Percentiles rank a stretch among this genome's conserved stretches.
Conservation (phyloP, 2,888 invertebrate genomes). For the Leptinotarsa haldemani region DNA sequence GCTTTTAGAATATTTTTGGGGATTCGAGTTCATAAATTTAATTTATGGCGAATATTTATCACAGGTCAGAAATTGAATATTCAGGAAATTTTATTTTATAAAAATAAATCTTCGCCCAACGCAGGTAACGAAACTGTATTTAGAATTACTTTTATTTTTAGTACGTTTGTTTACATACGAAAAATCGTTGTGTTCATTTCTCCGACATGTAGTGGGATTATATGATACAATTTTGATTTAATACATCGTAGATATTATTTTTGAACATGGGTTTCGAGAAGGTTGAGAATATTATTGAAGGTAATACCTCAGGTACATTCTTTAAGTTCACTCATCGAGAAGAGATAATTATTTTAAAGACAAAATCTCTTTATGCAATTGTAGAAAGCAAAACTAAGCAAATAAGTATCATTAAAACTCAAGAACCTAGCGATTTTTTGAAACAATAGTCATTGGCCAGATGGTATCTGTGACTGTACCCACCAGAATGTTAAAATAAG, state of each 20-base stretch:
- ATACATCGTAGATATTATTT: background rate
- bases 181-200: constrained; percentile 1
- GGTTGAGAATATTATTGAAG: background rate
- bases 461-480: no score
- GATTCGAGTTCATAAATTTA: background rate
- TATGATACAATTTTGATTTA: background rate
- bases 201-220: background rate
- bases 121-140: constrained; percentile 14
- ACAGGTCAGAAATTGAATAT: background rate
- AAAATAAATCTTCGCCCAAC: constrained; percentile 5
- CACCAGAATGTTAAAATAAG: no score
- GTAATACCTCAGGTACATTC: background rate
- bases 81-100: background rate
- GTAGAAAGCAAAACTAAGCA: no score
- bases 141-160: constrained; percentile 13
- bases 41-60: background rate
- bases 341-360: no score
- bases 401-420: no score
- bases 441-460: no score
- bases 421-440: no score
- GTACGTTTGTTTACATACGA: constrained; percentile 17
- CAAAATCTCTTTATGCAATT: no score
- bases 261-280: background rate
- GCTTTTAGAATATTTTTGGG: no score
- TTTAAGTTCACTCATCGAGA: background rate